Base-by-base conservation (phyloP, 2,888 invertebrate species). In the Xestia sexstrigata region DNA sequence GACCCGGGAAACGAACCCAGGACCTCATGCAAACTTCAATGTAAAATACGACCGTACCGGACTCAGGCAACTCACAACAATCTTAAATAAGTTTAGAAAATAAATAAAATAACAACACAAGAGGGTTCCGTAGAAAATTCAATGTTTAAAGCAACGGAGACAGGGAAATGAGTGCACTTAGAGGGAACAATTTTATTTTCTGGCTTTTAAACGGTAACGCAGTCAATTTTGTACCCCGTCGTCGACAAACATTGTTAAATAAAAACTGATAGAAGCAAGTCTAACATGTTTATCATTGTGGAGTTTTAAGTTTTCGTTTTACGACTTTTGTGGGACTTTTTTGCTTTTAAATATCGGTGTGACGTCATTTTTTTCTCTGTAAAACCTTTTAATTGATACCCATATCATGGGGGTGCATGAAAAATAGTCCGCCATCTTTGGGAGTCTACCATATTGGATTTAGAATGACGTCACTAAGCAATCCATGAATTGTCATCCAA, bases 91-190 rank as follows among this genome's bases (percentile, higher is more conserved):
- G 60, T 73, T 73, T 74, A 78, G 52, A 68, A 67, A 71, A 79
- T 79, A 79, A 85, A 87, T 85, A 79, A 81, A 79, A 79, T 79
- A 77, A 68, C 68, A 71, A 70, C 60, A 78, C 74, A 71, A 71
- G 73, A 67, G 70, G 67, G 79, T 77, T 79, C 82, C 75, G 87
- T 67, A 87, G 73, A 84, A 87, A 87, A 90, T 80, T 89, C 86
- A 89, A 87, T 81, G 84, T 69, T 77, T 49, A 74, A 78, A 80
- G 72, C 70, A 70, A 58, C 68, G 9, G 70, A 81, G 84, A 71
- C 66, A 85, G 79, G 87, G 81, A 87, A 86, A 89, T 87, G 85
- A 89, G 82, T 82, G 87, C 89, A 87, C 88, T 89, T 87, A 82
- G 76, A 26, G 30, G 72, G 68, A 82, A 87, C 83, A 89, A 89